Conservation (phyloP, 2,888 invertebrate genomes). For the Ecdyonurus torrentis region DNA sequence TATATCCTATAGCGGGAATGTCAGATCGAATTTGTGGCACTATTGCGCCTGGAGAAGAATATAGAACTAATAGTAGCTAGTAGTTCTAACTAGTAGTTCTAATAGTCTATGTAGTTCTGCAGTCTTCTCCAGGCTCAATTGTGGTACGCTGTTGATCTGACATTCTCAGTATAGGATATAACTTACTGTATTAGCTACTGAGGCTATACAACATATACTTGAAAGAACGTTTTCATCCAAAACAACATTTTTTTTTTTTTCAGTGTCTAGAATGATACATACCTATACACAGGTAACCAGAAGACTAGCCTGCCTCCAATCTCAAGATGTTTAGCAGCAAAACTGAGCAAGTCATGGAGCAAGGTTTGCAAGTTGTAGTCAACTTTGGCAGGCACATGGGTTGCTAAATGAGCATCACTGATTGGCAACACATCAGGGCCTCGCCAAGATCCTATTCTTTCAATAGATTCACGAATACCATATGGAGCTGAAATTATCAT, state of each 20-base stretch:
- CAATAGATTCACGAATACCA: constrained; percentile 88
- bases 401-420: constrained; percentile 42
- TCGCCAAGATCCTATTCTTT: constrained; percentile 47
- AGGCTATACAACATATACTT: constrained; percentile 9
- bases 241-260: too few relatives aligned
- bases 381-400: constrained; percentile 62
- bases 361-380: constrained; percentile 70
- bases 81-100: too few relatives aligned
- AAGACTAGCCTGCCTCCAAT: constrained; percentile 72
- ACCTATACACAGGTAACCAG: constrained; percentile 89
- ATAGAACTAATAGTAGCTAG: too few relatives aligned
- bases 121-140: too few relatives aligned
- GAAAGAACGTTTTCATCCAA: too few relatives aligned
- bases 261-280: constrained; percentile 12
- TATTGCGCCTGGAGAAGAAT: too few relatives aligned
- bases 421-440: constrained; percentile 21
- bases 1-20: too few relatives aligned
- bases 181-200: not conserved
- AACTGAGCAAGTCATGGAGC: constrained; percentile 66
- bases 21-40: too few relatives aligned
- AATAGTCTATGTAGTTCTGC: too few relatives aligned
- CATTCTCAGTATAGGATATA: too few relatives aligned
- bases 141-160: too few relatives aligned
- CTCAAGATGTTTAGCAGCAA: constrained; percentile 60
- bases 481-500: constrained; percentile 81